phyloP scores from a whole-genome alignment of 2,113 vertebrate species.

The Pagrus major region DNA sequence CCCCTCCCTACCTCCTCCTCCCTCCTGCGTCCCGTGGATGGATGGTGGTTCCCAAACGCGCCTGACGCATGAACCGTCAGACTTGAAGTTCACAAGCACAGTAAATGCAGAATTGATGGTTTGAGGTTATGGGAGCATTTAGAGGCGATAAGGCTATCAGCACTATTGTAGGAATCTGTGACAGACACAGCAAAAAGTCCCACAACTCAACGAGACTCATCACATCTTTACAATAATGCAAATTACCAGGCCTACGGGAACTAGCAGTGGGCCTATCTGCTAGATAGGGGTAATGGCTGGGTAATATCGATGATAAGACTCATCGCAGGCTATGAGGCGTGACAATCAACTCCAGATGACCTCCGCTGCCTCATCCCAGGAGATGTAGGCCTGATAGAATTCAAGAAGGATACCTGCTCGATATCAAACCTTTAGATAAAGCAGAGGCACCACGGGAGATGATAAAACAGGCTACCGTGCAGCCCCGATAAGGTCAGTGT shows the following conservation, averaged over 20 bases:
- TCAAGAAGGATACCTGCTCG: not conserved
- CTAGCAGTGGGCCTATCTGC: conserved; percentile 27
- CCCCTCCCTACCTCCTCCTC: conserved; percentile 10
- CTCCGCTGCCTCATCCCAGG: not conserved
- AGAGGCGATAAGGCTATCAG: not conserved
- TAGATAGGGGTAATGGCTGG: conserved; percentile 50
- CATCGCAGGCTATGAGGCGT: conserved; percentile 18
- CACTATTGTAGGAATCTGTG: not conserved
- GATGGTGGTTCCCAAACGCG: conserved; percentile 60
- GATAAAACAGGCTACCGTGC: conserved; percentile 26
- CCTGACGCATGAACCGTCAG: conserved; percentile 33
- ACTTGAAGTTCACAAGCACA: conserved; percentile 21
- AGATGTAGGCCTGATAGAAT: not conserved
- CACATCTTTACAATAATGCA: conserved; percentile 33
- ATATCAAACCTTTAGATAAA: conserved; percentile 25
- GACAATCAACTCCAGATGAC: conserved; percentile 42
- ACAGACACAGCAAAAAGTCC: not conserved
- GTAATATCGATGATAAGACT: conserved; percentile 63
- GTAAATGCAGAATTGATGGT: too few relatives aligned
- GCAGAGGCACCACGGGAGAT: conserved; percentile 6
- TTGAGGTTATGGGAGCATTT: not conserved
- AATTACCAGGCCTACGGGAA: conserved; percentile 46
- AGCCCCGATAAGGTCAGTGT: conserved; percentile 53
- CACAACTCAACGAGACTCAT: conserved; percentile 22
- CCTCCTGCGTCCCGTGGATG: conserved; percentile 24